These are phyloP conservation scores for Pyrgilauda ruficollis DNA, from an alignment of 2,113 vertebrate species.

Conservation along the genomic window DNA sequence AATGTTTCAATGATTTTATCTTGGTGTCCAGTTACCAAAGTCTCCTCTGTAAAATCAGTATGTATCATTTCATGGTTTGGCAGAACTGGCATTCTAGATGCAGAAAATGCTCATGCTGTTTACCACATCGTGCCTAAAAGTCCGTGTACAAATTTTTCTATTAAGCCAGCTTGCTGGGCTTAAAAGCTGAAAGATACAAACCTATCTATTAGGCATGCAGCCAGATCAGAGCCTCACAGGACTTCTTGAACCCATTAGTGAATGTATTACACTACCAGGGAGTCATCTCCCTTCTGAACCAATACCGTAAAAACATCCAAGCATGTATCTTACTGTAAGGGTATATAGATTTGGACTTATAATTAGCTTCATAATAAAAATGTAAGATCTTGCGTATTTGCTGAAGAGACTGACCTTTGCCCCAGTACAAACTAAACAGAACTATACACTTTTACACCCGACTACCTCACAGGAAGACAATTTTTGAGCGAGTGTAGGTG, in stretches of 20 bases:
- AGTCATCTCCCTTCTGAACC: background rate
- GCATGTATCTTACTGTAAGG: background rate
- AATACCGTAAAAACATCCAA: background rate
- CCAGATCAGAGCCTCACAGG: background rate
- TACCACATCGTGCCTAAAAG: background rate
- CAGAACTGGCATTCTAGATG: background rate
- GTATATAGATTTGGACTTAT: background rate
- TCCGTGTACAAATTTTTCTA: background rate
- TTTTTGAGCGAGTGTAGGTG: background rate
- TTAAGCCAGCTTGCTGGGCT: background rate
- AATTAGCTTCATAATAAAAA: background rate
- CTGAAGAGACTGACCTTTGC: background rate
- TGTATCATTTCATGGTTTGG: background rate
- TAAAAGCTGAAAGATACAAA: background rate
- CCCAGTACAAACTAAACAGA: background rate
- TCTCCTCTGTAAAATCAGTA: background rate
- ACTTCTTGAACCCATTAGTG: background rate
- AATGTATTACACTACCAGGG: background rate
- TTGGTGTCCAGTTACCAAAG: background rate
- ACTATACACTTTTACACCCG: background rate
- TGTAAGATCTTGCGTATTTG: background rate
- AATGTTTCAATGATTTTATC: background rate
- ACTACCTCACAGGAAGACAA: background rate
- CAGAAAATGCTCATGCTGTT: background rate
- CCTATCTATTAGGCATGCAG: background rate